These are phyloP conservation scores for Brachionus manjavacas DNA, from an alignment of 1,140 invertebrate species.

Conservation along the genomic window DNA sequence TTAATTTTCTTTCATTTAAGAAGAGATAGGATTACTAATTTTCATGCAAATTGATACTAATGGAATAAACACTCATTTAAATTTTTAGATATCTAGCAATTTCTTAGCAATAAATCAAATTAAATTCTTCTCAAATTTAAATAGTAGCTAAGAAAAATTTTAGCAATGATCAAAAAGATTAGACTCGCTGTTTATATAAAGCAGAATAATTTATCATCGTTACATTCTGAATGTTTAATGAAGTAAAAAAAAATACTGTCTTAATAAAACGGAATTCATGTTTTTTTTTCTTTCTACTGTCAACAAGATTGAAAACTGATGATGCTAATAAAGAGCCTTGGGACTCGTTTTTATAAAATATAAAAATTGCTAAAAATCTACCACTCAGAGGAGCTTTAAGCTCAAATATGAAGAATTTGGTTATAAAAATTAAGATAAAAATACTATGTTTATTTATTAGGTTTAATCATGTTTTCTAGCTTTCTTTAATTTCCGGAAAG, in stretches of 20 bases:
- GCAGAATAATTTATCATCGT: too few species aligned
- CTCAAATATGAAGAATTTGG: neutral
- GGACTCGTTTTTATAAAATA: neutral
- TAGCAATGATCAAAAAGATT: too few species aligned
- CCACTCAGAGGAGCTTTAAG: neutral
- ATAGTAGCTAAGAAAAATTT: too few species aligned
- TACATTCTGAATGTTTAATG: too few species aligned
- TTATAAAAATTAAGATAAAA: neutral
- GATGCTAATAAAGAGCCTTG: too few species aligned
- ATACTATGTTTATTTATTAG: neutral
- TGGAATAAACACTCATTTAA: neutral
- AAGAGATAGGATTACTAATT: neutral
- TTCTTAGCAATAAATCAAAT: neutral
- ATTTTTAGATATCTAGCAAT: neutral
- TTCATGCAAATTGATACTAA: neutral
- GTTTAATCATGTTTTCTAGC: neutral
- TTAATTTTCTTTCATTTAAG: neutral
- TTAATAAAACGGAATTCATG: too few species aligned
- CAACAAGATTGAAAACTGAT: too few species aligned
- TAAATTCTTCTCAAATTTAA: neutral
- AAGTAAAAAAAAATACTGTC: too few species aligned
- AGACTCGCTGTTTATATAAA: too few species aligned
- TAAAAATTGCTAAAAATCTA: neutral
- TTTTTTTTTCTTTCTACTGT: too few species aligned
- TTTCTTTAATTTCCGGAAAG: neutral